A percentile compares a stretch with the other conserved stretches of the same genome.
Conservation (phyloP, 2,888 invertebrate species). For the Orthonevra nobilis region DNA sequence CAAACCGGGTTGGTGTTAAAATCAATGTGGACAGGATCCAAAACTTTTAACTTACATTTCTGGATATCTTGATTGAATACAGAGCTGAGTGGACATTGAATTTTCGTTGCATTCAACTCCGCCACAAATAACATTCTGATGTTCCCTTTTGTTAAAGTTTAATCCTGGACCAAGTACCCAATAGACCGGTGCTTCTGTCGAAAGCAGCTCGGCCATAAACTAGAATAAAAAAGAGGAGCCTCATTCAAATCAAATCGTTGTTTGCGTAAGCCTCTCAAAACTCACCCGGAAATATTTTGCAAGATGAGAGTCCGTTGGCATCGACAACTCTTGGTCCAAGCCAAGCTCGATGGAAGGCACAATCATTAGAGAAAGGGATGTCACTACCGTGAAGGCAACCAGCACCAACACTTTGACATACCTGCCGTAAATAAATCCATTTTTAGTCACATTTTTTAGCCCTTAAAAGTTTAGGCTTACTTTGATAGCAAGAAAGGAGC, state of each 20-base stretch:
- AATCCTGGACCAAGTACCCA: slow-evolving; percentile 92
- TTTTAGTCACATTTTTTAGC: no score
- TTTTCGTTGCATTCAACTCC: slow-evolving; percentile 85
- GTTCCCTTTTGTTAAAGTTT: slow-evolving; percentile 84
- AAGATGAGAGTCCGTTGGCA: slow-evolving; percentile 95
- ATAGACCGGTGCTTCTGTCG: slow-evolving; percentile 96
- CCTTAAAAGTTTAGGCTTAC: no score
- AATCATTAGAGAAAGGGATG: slow-evolving; percentile 86
- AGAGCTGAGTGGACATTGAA: slow-evolving; percentile 87
- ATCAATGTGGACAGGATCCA: no score
- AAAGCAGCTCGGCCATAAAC: slow-evolving; percentile 86
- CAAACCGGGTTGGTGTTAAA: no score
- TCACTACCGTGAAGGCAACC: slow-evolving; percentile 85
- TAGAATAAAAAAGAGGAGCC: no score
- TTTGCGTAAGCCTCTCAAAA: neutral
- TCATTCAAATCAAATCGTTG: no score
- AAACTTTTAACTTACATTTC: slow-evolving; percentile 81
- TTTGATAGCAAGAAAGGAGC: slow-evolving; percentile 83
- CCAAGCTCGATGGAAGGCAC: slow-evolving; percentile 90
- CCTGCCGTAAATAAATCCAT: no score
- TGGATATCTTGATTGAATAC: slow-evolving; percentile 84
- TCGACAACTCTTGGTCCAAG: slow-evolving; percentile 94
- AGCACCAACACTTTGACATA: slow-evolving; percentile 81
- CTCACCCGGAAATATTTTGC: slow-evolving; percentile 89
- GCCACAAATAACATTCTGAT: slow-evolving; percentile 89